Base-by-base conservation (phyloP, 2,888 invertebrate species). In the Acleris holmiana region DNA sequence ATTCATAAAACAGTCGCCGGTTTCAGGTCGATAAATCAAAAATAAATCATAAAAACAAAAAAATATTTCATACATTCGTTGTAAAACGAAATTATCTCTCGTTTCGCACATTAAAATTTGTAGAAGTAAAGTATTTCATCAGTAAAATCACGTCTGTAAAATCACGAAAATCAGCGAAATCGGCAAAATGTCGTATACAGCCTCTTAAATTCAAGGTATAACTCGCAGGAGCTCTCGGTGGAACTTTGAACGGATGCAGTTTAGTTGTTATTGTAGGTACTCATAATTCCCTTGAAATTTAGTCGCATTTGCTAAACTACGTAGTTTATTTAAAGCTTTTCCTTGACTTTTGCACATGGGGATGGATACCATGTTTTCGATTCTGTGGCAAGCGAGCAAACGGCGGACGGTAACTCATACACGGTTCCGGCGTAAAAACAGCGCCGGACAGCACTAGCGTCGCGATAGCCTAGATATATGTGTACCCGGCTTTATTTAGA, bases 341-440 rank as follows among this genome's bases (percentile, higher is more conserved):
- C 54, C 47, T 35, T 50, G 60, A 60, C 65, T 25, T 47, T 48
- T 35, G 48, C 64, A 35, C 60, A 23, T 25, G 46, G 8, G 64
- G 48, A 63, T 57, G 53, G 59, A 60, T 65, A 60, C 50, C 55
- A 60, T 65, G 25, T 51, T 29, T 29, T 29, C 47, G 56, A 61
- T 57, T 59, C 58, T 61, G 58, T 8, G 35, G 54, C 69, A 67
- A 73, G 83, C 86, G 88, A 88, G 86, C 70, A 69, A 76, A 44
- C 58, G 69, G 61, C 77, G 80, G 77, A 77, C 84, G 75, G 85
- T 89, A 89, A 89, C 87, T 89, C 89, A 89, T 89, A 87, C 80
- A 76, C 75, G 74, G 77, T 88, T 89, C 89, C 89, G 89, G 86
- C 79, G 84, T 79, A 87, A 89, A 89, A 89, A 88, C 87, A 82